Evolutionary conservation across 2,797 vertebrate genomes (phyloP).

Genomic region (Agapornis canus): DNA sequence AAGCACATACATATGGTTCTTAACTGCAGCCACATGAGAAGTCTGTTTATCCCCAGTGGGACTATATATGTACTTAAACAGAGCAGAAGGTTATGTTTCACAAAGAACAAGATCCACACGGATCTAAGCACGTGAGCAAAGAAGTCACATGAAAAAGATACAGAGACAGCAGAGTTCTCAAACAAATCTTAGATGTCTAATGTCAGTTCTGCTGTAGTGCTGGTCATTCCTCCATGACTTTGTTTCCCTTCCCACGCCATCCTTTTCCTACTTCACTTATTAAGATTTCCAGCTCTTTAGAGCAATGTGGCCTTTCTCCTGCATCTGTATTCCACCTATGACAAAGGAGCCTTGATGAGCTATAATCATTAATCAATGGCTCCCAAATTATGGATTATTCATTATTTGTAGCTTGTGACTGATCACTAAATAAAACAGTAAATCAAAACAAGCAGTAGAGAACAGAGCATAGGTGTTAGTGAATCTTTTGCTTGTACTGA

Average conservation of each 20-base stretch:
- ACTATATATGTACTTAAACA: not conserved
- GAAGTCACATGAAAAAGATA: not conserved
- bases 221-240: not conserved
- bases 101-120: not conserved
- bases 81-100: not conserved
- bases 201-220: not conserved
- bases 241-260: not conserved
- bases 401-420: not conserved
- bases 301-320: not conserved
- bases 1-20: not conserved
- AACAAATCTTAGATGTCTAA: not conserved
- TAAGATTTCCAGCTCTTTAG: not conserved
- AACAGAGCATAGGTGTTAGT: not conserved
- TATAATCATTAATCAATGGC: not conserved
- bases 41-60: not conserved
- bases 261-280: not conserved
- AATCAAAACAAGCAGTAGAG: not conserved
- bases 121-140: not conserved
- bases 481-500: not conserved
- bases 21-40: not conserved
- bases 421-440: not conserved
- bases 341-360: not conserved
- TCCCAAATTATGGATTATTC: not conserved
- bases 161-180: not conserved
- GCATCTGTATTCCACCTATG: not conserved